Evolutionary conservation across 2,797 vertebrate species (phyloP), one percentile per base, ranked within the genome.

Genomic region (Eremophila alpestris): DNA sequence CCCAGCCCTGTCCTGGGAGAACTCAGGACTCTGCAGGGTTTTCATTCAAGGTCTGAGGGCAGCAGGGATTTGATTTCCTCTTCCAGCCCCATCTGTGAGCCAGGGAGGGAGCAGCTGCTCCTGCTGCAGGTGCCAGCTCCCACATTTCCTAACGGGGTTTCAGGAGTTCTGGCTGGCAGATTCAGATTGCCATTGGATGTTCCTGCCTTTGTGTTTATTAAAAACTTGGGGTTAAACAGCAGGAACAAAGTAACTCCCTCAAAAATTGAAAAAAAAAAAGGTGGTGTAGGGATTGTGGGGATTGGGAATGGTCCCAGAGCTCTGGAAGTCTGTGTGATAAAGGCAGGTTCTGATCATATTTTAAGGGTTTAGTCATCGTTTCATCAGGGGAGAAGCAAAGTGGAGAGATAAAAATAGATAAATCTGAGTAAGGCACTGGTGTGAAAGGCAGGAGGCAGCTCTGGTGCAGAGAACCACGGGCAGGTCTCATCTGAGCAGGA

Each of bases 81-180:
- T 55, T 34, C 49, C 4, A 0, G 30, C 93, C 58, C 93, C 93
- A 94, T 94, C 94, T 94, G 93, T 10, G 93, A 56, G 21, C 2
- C 14, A 6, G 2, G 29, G 65, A n/a, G 78, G 81, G 75, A 79
- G 14, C 95, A 95, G 93, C 91, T 93, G 95, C 93, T 92, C 56
- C 78, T 45, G 24, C 67, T 46, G 94, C 56, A 16, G 70, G 75
- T 93, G 84, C 82, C 91, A 83, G 16, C 87, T 94, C 91, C 68
- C 24, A 59, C 24, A 83, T 89, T 87, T 81, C 96, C 94, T 90
- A 84, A 94, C 30, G 20, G 88, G 85, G 58, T 80, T 89, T 78
- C 2, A 9, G 43, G 71, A 89, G 75, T 13, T n/a, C n/a, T 87
- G 76, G 30, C 85, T 89, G 75, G 43, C 65, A 58, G 32, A 36